Conservation (phyloP, 1,140 invertebrate species). For the Galleria mellonella region DNA sequence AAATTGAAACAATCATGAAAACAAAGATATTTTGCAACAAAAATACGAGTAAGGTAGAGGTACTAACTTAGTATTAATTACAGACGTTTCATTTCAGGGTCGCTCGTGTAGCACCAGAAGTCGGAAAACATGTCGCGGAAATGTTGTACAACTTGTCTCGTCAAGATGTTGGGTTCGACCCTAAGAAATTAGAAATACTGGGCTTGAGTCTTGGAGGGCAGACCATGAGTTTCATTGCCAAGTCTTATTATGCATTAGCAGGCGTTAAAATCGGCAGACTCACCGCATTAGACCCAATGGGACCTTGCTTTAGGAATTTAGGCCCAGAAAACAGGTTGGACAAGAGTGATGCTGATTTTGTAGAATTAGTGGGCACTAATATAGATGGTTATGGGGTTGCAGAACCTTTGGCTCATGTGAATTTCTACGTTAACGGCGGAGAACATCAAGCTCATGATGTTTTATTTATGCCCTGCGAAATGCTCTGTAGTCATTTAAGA, state of each 20-base stretch:
- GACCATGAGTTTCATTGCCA: conserved; percentile 47
- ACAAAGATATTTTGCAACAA: too few relatives aligned
- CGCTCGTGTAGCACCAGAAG: not conserved
- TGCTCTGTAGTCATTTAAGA: conserved; percentile 15
- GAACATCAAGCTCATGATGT: conserved; percentile 74
- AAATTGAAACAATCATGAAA: too few relatives aligned
- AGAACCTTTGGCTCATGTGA: conserved; percentile 76
- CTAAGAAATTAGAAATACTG: conserved; percentile 42
- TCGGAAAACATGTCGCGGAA: not conserved
- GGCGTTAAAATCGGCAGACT: conserved; percentile 37
- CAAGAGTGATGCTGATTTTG: conserved; percentile 47
- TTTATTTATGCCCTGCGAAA: conserved; percentile 5
- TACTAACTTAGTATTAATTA: too few relatives aligned
- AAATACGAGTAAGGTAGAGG: too few relatives aligned
- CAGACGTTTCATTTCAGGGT: not conserved
- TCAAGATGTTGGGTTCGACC: conserved; percentile 13
- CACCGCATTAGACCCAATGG: conserved; percentile 49
- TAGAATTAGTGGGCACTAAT: conserved; percentile 80
- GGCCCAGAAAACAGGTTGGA: conserved; percentile 46
- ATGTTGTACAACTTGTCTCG: not conserved
- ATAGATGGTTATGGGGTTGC: conserved; percentile 80
- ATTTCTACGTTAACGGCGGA: conserved; percentile 81
- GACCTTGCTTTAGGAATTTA: conserved; percentile 52
- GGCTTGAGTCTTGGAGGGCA: conserved; percentile 54
- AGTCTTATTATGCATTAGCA: conserved; percentile 25